Conservation (phyloP, 2,797 vertebrate species). For the Leuciscus waleckii region DNA sequence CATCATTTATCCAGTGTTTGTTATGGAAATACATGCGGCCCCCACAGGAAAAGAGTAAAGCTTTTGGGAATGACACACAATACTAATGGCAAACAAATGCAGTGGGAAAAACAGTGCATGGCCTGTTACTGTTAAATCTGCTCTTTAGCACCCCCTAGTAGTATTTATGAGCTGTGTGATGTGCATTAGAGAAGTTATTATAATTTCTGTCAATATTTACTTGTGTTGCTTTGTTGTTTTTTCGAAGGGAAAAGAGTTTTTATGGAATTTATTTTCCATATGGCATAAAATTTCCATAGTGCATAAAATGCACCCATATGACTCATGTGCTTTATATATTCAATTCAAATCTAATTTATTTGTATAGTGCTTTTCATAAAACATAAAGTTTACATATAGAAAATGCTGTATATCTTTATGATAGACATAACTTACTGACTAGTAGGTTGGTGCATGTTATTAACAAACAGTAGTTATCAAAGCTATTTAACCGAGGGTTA, state of each 20-base stretch:
- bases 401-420: neutral
- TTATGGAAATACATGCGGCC: neutral
- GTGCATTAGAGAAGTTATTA: neutral
- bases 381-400: neutral
- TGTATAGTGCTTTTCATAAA: neutral
- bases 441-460: neutral
- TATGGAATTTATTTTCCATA: neutral
- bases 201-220: neutral
- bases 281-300: too few relatives aligned
- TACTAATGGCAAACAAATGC: constrained; percentile 8
- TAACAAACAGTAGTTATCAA: neutral
- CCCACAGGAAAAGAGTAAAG: neutral
- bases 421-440: neutral
- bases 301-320: neutral
- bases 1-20: neutral
- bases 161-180: neutral
- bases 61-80: neutral
- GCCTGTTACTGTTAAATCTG: neutral
- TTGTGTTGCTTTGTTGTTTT: neutral
- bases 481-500: neutral
- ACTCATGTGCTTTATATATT: neutral
- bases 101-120: neutral
- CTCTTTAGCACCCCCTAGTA: constrained; percentile 23
- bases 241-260: neutral
- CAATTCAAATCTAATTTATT: neutral